A percentile compares a stretch with the other conserved stretches of the same genome.
These are phyloP conservation scores for Thomomys bottae DNA, from an alignment of 2,113 vertebrate genomes.

Conservation along the genomic window DNA sequence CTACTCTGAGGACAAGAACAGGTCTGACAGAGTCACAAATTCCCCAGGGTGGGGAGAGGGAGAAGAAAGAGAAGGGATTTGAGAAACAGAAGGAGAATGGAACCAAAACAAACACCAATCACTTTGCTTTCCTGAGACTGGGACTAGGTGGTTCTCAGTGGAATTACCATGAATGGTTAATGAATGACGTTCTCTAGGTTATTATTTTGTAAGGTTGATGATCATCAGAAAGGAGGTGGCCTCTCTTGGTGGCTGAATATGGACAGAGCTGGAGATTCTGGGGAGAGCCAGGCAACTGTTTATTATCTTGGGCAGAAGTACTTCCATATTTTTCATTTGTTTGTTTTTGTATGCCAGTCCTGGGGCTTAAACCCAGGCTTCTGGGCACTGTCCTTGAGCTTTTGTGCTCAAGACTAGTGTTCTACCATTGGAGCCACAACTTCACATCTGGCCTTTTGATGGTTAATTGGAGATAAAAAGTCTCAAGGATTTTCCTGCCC, in stretches of 20 bases:
- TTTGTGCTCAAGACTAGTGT: too few relatives aligned
- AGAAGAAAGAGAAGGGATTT: neutral
- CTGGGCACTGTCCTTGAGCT: too few relatives aligned
- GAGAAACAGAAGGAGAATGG: constrained; percentile 4
- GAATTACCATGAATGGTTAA: neutral
- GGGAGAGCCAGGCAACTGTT: neutral
- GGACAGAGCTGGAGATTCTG: neutral
- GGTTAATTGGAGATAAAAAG: too few relatives aligned
- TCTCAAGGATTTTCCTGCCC: too few relatives aligned
- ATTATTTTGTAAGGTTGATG: neutral
- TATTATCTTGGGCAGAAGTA: neutral
- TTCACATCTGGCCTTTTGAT: too few relatives aligned
- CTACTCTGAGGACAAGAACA: neutral
- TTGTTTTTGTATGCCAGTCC: too few relatives aligned
- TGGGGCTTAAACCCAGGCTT: too few relatives aligned
- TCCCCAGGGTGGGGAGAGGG: neutral
- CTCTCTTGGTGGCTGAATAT: neutral
- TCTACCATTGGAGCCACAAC: too few relatives aligned
- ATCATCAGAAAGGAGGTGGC: neutral
- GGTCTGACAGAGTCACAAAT: neutral
- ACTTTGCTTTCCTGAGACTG: constrained; percentile 74
- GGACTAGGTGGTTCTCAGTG: neutral
- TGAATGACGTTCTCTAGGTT: neutral
- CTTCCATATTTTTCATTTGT: neutral
- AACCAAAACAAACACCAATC: constrained; percentile 49